Percentiles rank a stretch among this genome's conserved stretches.
Evolutionary conservation across 2,113 vertebrate genomes (phyloP).

Genomic region (Pyxicephalus adspersus): DNA sequence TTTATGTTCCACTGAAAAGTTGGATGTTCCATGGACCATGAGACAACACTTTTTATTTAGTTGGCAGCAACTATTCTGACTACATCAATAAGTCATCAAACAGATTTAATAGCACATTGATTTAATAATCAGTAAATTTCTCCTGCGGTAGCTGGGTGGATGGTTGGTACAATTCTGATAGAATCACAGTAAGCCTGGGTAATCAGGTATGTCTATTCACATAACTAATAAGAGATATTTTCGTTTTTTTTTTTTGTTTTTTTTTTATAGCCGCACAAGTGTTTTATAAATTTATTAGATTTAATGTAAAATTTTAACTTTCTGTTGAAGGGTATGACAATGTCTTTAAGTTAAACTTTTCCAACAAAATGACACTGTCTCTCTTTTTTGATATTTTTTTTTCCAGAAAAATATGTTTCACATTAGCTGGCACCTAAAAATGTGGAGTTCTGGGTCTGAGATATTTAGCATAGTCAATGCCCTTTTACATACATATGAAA

Average conservation of each 20-base stretch:
- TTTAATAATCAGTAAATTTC: neutral
- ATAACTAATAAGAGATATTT: no score
- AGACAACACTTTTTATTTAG: neutral
- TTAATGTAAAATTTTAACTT: neutral
- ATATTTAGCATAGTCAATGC: conserved; percentile 14
- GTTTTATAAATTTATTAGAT: neutral
- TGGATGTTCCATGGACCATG: neutral
- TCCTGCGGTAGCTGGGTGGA: neutral
- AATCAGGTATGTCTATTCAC: no score
- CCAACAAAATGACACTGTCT: neutral
- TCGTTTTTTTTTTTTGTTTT: no score
- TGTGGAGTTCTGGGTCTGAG: neutral
- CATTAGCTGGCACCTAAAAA: neutral
- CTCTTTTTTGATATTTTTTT: neutral
- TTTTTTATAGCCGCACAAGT: no score
- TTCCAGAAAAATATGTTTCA: neutral
- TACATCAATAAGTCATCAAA: neutral
- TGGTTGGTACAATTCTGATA: no score
- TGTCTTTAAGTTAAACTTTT: neutral
- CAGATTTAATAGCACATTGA: neutral
- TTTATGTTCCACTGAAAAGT: conserved; percentile 23
- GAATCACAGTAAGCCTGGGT: no score
- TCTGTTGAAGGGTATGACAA: no score
- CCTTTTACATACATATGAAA: neutral
- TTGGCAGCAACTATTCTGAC: neutral